Conservation (phyloP, 1,140 invertebrate species). For the Formica exsecta region DNA sequence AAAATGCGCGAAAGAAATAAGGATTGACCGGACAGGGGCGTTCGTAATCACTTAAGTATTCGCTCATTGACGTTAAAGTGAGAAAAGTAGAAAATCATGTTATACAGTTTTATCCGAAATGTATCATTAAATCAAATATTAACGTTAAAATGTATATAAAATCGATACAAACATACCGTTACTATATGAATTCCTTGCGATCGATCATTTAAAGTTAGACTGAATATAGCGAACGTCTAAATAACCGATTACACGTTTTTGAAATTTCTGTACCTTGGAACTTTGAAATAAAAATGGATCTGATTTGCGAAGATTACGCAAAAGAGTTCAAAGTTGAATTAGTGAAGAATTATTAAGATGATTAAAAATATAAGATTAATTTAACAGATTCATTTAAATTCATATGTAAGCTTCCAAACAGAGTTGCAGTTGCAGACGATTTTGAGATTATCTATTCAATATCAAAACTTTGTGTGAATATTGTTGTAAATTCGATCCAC, state of each 20-base stretch:
- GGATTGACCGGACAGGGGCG: background rate
- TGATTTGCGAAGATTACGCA: background rate
- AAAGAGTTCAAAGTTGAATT: background rate
- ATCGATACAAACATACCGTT: background rate
- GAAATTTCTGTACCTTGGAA: background rate
- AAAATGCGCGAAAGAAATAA: background rate
- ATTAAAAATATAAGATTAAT: background rate
- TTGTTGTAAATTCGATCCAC: background rate
- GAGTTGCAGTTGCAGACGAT: background rate
- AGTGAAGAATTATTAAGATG: background rate
- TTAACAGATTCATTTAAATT: background rate
- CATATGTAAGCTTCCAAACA: background rate
- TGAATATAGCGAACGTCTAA: background rate
- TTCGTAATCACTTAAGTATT: background rate
- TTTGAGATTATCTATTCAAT: slow-evolving; percentile 18
- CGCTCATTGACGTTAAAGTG: background rate
- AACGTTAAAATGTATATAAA: background rate
- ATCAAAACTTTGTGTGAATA: background rate
- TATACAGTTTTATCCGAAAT: background rate
- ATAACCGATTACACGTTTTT: background rate
- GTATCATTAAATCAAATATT: background rate
- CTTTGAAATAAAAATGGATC: background rate
- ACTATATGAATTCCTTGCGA: background rate
- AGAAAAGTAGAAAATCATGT: background rate
- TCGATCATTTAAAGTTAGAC: background rate